phyloP scores from a whole-genome alignment of 2,113 vertebrate species.

The Melospiza georgiana region DNA sequence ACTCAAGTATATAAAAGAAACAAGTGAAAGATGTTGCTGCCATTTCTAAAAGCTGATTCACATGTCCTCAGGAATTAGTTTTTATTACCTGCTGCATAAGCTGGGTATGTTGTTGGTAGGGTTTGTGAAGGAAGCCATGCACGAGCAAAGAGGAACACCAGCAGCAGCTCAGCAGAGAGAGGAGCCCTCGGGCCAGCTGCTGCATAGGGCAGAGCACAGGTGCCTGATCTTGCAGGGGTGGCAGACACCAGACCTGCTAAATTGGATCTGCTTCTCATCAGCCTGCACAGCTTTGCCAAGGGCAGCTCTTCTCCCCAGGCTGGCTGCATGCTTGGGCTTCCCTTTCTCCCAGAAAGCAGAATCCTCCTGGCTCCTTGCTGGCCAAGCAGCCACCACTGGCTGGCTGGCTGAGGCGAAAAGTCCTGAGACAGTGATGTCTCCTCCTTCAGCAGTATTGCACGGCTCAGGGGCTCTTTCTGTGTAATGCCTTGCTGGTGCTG shows the following conservation, averaged over 20 bases:
- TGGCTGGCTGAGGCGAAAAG: neutral
- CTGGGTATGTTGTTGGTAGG: neutral
- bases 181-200: neutral
- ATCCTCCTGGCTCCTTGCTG: neutral
- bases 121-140: neutral
- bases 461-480: neutral
- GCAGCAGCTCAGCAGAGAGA: neutral
- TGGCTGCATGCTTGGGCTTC: neutral
- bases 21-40: neutral
- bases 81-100: neutral
- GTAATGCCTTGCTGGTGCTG: neutral
- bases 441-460: neutral
- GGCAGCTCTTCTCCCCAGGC: neutral
- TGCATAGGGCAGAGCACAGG: rapidly evolving
- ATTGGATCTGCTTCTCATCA: neutral
- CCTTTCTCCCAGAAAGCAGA: neutral
- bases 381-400: neutral
- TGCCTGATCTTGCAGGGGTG: neutral
- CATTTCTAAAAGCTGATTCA: neutral
- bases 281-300: neutral
- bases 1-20: neutral
- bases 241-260: neutral
- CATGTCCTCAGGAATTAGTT: neutral
- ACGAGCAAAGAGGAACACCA: neutral
- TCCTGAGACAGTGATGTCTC: neutral